Evolutionary conservation across 2,797 vertebrate species (phyloP).

Genomic region (Zalophus californianus): DNA sequence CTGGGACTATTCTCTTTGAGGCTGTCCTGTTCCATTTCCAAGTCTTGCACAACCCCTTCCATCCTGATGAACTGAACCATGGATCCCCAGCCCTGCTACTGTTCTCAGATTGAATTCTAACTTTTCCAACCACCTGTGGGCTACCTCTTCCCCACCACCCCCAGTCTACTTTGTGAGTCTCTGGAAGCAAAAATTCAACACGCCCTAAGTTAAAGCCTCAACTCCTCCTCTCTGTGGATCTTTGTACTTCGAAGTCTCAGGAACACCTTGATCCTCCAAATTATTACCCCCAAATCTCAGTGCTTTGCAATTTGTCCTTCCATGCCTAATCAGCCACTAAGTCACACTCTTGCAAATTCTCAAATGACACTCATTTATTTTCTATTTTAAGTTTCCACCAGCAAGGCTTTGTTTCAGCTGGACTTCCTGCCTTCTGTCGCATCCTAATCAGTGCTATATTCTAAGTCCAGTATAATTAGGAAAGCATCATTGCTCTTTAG

Average conservation of each 20-base stretch:
- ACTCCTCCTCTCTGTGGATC: neutral
- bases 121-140: neutral
- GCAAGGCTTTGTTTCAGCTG: neutral
- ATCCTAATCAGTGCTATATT: neutral
- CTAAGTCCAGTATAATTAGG: neutral
- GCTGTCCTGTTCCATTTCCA: neutral
- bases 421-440: neutral
- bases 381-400: neutral
- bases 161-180: neutral
- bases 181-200: neutral
- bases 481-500: neutral
- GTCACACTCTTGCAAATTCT: neutral
- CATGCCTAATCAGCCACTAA: neutral
- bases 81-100: no score
- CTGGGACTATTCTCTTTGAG: accelerated
- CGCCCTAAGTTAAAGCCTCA: neutral
- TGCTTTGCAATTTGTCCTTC: neutral
- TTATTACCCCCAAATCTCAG: neutral
- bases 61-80: neutral
- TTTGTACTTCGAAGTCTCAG: neutral
- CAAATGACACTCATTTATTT: neutral
- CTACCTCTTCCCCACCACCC: no score
- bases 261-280: neutral
- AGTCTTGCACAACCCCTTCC: accelerated
- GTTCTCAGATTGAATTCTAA: neutral